Evolutionary conservation across 2,113 vertebrate species (phyloP).

Genomic region (Phyllostomus hastatus): DNA sequence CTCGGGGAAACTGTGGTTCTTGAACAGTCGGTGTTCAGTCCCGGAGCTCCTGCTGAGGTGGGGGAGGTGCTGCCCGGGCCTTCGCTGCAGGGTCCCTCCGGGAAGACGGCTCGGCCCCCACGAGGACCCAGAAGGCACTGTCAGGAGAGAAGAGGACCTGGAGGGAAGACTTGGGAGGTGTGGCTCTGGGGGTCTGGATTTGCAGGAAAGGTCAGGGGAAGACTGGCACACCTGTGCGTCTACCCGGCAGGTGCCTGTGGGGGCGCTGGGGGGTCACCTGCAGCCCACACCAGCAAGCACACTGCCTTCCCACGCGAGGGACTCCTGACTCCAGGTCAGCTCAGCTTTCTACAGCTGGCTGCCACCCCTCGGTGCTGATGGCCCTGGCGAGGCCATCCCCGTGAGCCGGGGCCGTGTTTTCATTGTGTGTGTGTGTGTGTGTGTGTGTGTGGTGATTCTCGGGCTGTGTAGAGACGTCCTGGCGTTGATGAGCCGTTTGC

Average conservation of each 20-base stretch:
- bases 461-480: background rate
- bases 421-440: background rate
- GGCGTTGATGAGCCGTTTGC: background rate
- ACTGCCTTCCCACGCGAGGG: background rate
- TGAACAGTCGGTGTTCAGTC: background rate
- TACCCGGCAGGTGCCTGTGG: background rate
- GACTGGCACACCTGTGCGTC: accelerated
- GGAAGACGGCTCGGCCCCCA: background rate
- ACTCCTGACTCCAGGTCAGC: background rate
- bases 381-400: background rate
- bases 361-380: background rate
- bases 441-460: background rate
- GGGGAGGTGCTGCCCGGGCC: background rate
- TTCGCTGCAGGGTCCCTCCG: background rate
- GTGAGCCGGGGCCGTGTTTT: background rate
- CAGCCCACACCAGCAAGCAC: background rate
- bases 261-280: background rate
- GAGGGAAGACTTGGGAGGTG: background rate
- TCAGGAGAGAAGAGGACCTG: background rate
- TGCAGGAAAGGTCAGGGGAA: background rate
- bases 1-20: background rate
- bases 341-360: background rate
- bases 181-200: background rate
- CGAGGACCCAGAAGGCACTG: background rate
- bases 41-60: background rate